A percentile compares a stretch with the other conserved stretches of the same genome.
These are phyloP conservation scores for Ditylenchus weischeri DNA, from an alignment of 2,888 invertebrate species.

Conservation along the genomic window DNA sequence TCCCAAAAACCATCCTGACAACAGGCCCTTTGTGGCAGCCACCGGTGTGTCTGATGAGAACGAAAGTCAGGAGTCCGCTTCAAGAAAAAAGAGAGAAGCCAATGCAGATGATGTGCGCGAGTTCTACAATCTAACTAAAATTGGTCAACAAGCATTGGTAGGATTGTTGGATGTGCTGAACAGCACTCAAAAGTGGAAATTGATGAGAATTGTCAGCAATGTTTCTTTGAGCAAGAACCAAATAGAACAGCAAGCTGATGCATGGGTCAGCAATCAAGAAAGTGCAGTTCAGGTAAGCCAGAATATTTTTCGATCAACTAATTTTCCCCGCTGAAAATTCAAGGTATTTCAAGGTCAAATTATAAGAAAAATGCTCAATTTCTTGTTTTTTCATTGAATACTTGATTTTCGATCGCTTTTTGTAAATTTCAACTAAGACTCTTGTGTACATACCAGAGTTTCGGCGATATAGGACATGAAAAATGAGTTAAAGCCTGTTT, in stretches of 20 bases:
- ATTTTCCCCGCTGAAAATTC: too few species aligned
- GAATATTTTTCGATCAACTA: too few species aligned
- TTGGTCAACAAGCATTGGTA: background rate
- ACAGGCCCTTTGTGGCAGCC: too few species aligned
- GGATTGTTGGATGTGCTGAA: background rate
- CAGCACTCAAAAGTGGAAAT: background rate
- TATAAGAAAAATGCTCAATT: background rate
- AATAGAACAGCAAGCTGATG: background rate
- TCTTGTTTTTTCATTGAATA: background rate
- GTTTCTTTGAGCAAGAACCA: background rate
- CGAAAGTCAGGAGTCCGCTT: too few species aligned
- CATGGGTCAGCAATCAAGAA: background rate
- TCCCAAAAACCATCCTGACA: too few species aligned
- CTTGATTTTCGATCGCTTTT: too few species aligned
- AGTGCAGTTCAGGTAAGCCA: background rate
- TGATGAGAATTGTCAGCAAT: conserved; percentile 6
- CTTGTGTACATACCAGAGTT: too few species aligned
- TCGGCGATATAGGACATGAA: too few species aligned
- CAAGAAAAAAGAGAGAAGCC: too few species aligned
- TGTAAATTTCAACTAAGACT: too few species aligned
- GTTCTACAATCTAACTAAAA: background rate
- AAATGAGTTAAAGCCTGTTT: too few species aligned
- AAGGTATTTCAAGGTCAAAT: background rate
- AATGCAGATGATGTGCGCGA: background rate
- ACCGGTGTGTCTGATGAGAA: too few species aligned